A percentile compares a stretch with the other conserved stretches of the same genome.
Evolutionary conservation across 1,140 invertebrate genomes (phyloP).

Genomic region (Dendrolimus punctatus): DNA sequence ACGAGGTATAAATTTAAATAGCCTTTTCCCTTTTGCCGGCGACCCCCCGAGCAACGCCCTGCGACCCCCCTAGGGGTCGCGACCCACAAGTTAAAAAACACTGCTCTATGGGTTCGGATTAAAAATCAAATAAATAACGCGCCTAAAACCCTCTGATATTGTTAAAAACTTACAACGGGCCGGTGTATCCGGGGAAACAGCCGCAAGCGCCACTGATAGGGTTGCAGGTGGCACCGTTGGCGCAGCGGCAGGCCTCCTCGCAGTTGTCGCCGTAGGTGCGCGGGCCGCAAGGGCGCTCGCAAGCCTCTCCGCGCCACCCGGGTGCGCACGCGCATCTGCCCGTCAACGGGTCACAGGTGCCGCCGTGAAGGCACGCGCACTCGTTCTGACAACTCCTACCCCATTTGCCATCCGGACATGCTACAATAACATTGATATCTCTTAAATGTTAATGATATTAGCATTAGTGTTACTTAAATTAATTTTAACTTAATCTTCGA

Average conservation of each 20-base stretch:
- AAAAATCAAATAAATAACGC: too few relatives aligned
- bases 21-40: too few relatives aligned
- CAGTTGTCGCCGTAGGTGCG: conserved; percentile 85
- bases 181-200: conserved; percentile 81
- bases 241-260: conserved; percentile 84
- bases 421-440: conserved; percentile 23
- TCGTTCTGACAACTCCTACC: conserved; percentile 81
- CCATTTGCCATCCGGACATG: conserved; percentile 82
- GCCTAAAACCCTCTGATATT: not conserved
- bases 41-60: too few relatives aligned
- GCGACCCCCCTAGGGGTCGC: too few relatives aligned
- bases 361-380: conserved; percentile 93
- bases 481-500: too few relatives aligned
- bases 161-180: conserved; percentile 61
- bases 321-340: conserved; percentile 78
- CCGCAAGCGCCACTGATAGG: conserved; percentile 78
- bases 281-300: conserved; percentile 80
- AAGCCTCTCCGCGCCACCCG: conserved; percentile 78
- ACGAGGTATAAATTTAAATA: too few relatives aligned
- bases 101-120: too few relatives aligned
- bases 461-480: too few relatives aligned
- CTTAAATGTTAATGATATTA: not conserved
- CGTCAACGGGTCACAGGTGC: conserved; percentile 84
- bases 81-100: too few relatives aligned
- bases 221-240: conserved; percentile 86